A percentile compares a stretch with the other conserved stretches of the same genome.
These are phyloP conservation scores for Hylyphantes graminicola DNA, from an alignment of 1,140 invertebrate species.

Conservation along the genomic window DNA sequence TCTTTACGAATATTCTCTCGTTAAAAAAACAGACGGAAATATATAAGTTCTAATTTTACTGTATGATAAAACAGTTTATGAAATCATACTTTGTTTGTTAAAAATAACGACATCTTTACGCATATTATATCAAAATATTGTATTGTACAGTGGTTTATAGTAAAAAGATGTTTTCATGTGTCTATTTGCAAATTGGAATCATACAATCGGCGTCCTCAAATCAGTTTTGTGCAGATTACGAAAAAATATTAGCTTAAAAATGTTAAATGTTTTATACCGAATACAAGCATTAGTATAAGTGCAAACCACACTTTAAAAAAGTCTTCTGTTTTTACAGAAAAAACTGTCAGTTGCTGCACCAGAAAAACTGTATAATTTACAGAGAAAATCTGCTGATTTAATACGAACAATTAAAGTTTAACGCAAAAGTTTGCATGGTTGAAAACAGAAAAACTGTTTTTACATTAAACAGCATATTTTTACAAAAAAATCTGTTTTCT, in stretches of 20 bases:
- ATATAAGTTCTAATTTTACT: slow-evolving; percentile 13
- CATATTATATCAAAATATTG: slow-evolving; percentile 50
- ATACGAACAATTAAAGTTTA: too few species aligned
- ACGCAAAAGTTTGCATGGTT: too few species aligned
- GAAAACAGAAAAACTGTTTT: too few species aligned
- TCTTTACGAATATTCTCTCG: background rate
- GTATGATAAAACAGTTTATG: slow-evolving; percentile 35
- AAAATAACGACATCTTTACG: slow-evolving; percentile 27
- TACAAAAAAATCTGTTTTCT: too few species aligned
- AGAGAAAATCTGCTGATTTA: too few species aligned
- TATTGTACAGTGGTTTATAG: slow-evolving; percentile 55
- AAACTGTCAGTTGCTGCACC: too few species aligned
- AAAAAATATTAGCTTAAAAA: slow-evolving; percentile 56
- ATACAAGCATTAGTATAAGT: slow-evolving; percentile 28
- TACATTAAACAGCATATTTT: too few species aligned
- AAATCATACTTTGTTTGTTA: slow-evolving; percentile 42
- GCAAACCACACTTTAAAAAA: too few species aligned
- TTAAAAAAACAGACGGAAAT: background rate
- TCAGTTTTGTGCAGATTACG: slow-evolving; percentile 48
- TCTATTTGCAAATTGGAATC: slow-evolving; percentile 36
- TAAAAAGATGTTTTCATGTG: slow-evolving; percentile 25
- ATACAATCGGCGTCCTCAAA: slow-evolving; percentile 37
- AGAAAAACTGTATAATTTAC: too few species aligned
- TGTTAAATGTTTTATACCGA: slow-evolving; percentile 55
- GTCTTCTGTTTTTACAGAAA: too few species aligned